Base-by-base conservation (phyloP, 1,140 invertebrate genomes). In the Drosophila ironensis region DNA sequence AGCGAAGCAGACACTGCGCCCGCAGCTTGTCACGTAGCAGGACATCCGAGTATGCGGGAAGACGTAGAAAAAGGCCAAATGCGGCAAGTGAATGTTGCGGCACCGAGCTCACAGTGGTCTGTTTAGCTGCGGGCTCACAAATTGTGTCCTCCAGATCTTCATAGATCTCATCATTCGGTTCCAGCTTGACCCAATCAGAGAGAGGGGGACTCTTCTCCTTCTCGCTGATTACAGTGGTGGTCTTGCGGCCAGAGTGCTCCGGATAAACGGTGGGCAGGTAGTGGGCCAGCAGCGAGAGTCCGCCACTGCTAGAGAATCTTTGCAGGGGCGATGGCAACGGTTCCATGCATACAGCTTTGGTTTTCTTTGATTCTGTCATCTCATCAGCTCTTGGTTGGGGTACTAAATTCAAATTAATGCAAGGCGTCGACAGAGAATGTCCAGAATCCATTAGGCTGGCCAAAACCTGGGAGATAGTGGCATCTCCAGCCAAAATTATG, bases 1-100 rank as follows among this genome's bases (percentile, higher is more conserved):
- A 91, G 3, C 97, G 91, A 24, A 98, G 91, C 35, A 98, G 91
- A 91, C 95, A 97, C 75, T 96, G 94, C 0, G 97, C 97, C 37
- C 95, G 93, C 72, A 95, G 94, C 45, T 95, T 93, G 89, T 97
- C 95, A 81, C 94, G 94, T 0, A 98, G 91, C 20, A 98, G 84
- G 2, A 97, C 95, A 87, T 97, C 96, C 0, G 97, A 96, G 89
- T 98, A 98, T 3, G 96, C 95, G 0, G 96, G 96, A 52, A 98
- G 90, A 37, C 96, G 92, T 5, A 98, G 91, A 81, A 98, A 97
- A 9, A 98, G 90, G 3, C 96, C 96, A 89, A 98, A 97, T 1
- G 97, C 97, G 6, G 96, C 94, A 20, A 98, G 91, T 19, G 96
- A 97, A 91, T 98, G 97, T 14, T 96, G 94, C 2, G 97, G 97